These are phyloP conservation scores for Hippocampus kuda DNA, from an alignment of 2,797 vertebrate species.

Conservation along the genomic window DNA sequence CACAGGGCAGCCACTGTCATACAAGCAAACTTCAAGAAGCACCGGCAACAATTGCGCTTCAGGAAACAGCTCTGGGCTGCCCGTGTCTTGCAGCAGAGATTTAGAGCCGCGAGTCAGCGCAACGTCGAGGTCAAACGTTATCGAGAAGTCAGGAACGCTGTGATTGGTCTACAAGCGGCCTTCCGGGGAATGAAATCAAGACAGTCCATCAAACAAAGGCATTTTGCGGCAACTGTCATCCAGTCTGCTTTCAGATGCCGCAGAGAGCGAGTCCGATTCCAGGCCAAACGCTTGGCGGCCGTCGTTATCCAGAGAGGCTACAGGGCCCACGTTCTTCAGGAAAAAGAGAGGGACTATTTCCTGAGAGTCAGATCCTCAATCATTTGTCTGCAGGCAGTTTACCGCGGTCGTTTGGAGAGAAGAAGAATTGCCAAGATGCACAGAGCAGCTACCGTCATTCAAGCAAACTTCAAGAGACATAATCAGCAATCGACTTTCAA, in stretches of 20 bases:
- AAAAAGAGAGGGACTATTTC: conserved; percentile 27
- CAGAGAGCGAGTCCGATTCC: conserved; percentile 18
- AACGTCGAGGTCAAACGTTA: not conserved
- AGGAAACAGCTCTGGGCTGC: conserved; percentile 27
- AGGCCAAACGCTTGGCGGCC: conserved; percentile 21
- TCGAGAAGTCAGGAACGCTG: conserved; percentile 14
- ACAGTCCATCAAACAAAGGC: conserved; percentile 11
- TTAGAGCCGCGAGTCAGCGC: conserved; percentile 25
- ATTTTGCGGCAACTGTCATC: conserved; percentile 22
- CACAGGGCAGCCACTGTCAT: conserved; percentile 37
- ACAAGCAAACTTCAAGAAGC: conserved; percentile 29
- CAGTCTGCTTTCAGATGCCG: conserved; percentile 24
- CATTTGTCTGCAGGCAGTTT: conserved; percentile 57
- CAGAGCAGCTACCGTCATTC: conserved; percentile 28
- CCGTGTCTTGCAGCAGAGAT: conserved; percentile 34
- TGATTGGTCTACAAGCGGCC: conserved; percentile 40
- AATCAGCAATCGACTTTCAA: conserved; percentile 18
- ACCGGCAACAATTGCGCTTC: conserved; percentile 14
- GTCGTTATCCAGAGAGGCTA: conserved; percentile 52
- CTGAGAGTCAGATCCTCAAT: conserved; percentile 24
- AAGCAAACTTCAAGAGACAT: conserved; percentile 22
- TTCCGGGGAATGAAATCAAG: conserved; percentile 39
- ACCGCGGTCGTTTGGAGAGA: conserved; percentile 25
- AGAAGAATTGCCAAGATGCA: conserved; percentile 16
- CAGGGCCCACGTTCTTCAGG: conserved; percentile 30